Base-by-base conservation (phyloP, 92 coral and sea anemone genomes). In the Zoanthus sociatus region DNA sequence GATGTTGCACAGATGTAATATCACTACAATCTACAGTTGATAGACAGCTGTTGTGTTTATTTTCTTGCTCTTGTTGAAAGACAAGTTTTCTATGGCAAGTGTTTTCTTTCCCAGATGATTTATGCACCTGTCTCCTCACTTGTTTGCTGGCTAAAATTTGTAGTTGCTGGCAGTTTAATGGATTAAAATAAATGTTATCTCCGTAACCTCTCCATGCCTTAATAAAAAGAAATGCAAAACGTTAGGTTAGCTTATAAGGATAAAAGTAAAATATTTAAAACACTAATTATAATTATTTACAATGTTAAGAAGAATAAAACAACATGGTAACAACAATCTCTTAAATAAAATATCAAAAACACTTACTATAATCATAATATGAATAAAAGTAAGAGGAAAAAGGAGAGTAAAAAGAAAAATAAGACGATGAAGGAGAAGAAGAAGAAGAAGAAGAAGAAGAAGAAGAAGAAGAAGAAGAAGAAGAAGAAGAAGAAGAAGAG, bases 191-290 rank as follows among this genome's bases (percentile, higher is more conserved):
- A 30, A 94, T 91, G 83, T 93, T 93, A 7, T 95, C 98, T 73
- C 98, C 91, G 61, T 94, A 94, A 1, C 98, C 98, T 74, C 91
- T 91, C 95, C 94, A 94, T 54, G 90, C 69, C 98, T 94, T 64
- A 5, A 73, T 20, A 21, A 51, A 32, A 18, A 71, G 32, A 74
- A 47, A 63, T 51, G 9, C 10, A 63, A n/a, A 26, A 53, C 3
- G 3, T 5, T 30, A 5, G 55, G n/a, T 17, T 26, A 82, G 13
- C 12, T 42, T 51, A 11, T 13, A 55, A 32, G 37, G 5, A 12
- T 63, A 37, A 37, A 37, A 37, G 4, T 1, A 3, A 37, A 37
- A 4, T 37, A 26, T 26, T 26, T 26, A 26, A 26, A 26, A 26
- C 26, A 26, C 4, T 2, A 37, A 4, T 4, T 37, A 4, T 37